phyloP scores from a whole-genome alignment of 2,113 vertebrate genomes.

The Heloderma charlesbogerti region DNA sequence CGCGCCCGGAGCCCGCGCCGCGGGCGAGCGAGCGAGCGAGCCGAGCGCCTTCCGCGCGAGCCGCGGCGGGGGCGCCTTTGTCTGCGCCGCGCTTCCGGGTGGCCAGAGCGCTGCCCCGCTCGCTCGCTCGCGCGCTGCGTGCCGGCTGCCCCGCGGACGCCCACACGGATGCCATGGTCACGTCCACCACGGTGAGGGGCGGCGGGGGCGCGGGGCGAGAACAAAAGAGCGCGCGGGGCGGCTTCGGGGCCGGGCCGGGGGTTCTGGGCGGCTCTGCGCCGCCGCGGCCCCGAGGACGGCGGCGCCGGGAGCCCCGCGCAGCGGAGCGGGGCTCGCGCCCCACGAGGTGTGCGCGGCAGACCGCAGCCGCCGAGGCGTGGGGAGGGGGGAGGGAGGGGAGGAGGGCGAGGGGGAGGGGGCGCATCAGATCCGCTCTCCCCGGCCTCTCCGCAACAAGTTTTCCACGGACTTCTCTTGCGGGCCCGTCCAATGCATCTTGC shows the following conservation, averaged over 20 bases:
- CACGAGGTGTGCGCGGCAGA: neutral
- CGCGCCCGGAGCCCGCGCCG: no score
- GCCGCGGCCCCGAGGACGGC: no score
- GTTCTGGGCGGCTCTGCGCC: neutral
- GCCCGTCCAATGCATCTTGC: neutral
- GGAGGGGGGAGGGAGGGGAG: slow-evolving; percentile 29
- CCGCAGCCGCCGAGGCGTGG: slow-evolving; percentile 16
- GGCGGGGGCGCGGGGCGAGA: slow-evolving; percentile 18
- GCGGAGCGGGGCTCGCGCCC: neutral
- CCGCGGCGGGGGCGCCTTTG: neutral
- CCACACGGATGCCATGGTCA: slow-evolving; percentile 98
- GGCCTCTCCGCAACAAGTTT: neutral
- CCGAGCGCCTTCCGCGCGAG: slow-evolving; percentile 75
- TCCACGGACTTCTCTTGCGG: neutral
- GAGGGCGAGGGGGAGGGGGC: slow-evolving; percentile 25
- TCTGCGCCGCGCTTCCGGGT: no score
- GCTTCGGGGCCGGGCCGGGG: neutral
- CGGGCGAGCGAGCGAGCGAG: no score
- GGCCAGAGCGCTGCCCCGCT: no score
- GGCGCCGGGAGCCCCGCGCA: neutral
- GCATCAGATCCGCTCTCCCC: neutral
- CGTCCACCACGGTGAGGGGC: slow-evolving; percentile 92
- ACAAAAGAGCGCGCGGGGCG: neutral
- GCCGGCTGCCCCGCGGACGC: slow-evolving; percentile 93
- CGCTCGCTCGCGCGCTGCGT: no score